phyloP scores from a whole-genome alignment of 2,113 vertebrate genomes.

The Zosterops hypoxanthus region DNA sequence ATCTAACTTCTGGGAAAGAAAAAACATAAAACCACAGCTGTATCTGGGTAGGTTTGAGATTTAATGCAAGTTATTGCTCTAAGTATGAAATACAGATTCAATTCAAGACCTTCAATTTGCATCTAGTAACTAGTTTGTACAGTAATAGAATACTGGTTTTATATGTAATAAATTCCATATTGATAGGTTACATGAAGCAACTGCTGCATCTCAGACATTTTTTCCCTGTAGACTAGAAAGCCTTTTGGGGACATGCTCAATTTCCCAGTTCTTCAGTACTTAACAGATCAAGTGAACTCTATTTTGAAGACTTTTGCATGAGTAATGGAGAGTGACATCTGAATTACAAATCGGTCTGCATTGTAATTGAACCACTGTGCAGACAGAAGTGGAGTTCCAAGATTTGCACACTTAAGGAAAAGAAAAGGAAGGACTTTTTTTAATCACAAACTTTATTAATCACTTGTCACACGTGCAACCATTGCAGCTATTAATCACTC shows the following conservation, averaged over 20 bases:
- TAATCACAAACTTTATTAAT: slow-evolving; percentile 73
- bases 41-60: background rate
- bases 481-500: slow-evolving; percentile 72
- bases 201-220: background rate
- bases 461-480: slow-evolving; percentile 67
- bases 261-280: background rate
- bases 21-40: background rate
- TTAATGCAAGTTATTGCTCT: background rate
- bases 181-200: background rate
- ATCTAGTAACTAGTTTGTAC: background rate
- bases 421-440: slow-evolving; percentile 50
- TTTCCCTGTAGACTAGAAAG: background rate
- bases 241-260: background rate
- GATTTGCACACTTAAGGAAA: slow-evolving; percentile 48
- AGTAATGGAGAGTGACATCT: slow-evolving; percentile 15
- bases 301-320: background rate
- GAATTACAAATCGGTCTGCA: slow-evolving; percentile 19
- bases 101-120: background rate
- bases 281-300: background rate
- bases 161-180: background rate
- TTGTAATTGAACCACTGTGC: background rate
- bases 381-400: slow-evolving; percentile 16
- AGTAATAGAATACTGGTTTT: background rate
- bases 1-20: background rate
- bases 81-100: background rate